These are phyloP conservation scores for Psix sp. DNA, from an alignment of 1,140 invertebrate genomes.

Conservation along the genomic window DNA sequence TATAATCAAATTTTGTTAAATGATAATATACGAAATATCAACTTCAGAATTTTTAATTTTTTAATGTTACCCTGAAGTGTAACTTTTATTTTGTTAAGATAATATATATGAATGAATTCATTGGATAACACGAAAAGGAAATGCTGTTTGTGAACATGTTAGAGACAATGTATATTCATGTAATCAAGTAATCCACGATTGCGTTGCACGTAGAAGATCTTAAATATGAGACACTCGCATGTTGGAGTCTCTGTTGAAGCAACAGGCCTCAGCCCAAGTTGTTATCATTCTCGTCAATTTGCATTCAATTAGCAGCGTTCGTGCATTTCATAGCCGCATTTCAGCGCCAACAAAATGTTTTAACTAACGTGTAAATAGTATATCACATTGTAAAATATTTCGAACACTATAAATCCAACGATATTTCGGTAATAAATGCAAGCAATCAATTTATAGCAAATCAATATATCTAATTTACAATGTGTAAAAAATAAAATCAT, in stretches of 20 bases:
- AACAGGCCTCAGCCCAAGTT: slow-evolving; percentile 47
- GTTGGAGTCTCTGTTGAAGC: slow-evolving; percentile 30
- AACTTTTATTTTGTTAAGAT: too few species aligned
- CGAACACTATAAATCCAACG: too few species aligned
- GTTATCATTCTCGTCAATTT: slow-evolving; percentile 49
- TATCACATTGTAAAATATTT: too few species aligned
- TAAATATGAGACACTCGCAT: slow-evolving; percentile 35
- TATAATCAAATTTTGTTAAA: too few species aligned
- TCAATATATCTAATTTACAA: too few species aligned
- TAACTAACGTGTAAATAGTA: slow-evolving; percentile 39
- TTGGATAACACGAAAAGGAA: background rate
- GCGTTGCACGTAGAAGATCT: slow-evolving; percentile 26
- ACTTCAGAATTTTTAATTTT: too few species aligned
- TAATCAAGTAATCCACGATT: slow-evolving; percentile 31
- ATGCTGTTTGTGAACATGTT: slow-evolving; percentile 11
- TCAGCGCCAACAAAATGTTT: slow-evolving; percentile 22
- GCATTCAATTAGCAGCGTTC: slow-evolving; percentile 42
- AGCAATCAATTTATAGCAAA: too few species aligned
- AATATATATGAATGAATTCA: background rate
- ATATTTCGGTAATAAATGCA: too few species aligned
- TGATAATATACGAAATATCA: too few species aligned
- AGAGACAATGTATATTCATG: slow-evolving; percentile 35
- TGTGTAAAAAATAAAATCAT: too few species aligned
- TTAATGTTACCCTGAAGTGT: too few species aligned
- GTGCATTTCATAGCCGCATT: slow-evolving; percentile 4